phyloP scores from a whole-genome alignment of 2,797 vertebrate species.

The Anolis apletophallus region DNA sequence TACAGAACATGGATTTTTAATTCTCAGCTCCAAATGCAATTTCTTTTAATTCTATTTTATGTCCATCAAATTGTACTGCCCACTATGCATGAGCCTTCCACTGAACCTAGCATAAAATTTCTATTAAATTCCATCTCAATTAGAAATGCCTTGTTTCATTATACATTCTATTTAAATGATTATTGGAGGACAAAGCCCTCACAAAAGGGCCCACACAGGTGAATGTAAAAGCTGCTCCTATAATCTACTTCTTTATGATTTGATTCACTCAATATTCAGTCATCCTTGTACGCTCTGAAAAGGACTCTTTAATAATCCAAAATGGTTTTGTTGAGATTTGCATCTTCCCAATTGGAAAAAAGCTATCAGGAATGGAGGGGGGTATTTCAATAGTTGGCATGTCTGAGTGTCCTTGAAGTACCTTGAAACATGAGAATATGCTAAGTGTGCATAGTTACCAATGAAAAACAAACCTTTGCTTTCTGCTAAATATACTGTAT shows the following conservation, averaged over 20 bases:
- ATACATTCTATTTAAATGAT: conserved; percentile 54
- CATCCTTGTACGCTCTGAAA: conserved; percentile 49
- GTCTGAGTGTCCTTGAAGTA: fast-evolving
- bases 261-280: conserved; percentile 50
- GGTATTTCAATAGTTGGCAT: neutral
- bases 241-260: conserved; percentile 48
- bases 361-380: conserved; percentile 16
- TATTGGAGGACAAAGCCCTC: conserved; percentile 44
- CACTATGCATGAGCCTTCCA: conserved; percentile 52
- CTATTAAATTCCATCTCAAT: conserved; percentile 49
- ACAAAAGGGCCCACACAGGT: conserved; percentile 24
- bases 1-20: conserved; percentile 18
- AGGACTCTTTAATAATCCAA: conserved; percentile 49
- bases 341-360: neutral
- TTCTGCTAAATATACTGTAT: neutral
- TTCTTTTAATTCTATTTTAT: conserved; percentile 38
- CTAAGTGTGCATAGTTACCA: neutral
- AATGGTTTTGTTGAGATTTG: conserved; percentile 44
- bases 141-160: conserved; percentile 49
- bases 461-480: no score
- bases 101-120: conserved; percentile 32
- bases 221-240: conserved; percentile 49
- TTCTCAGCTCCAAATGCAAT: conserved; percentile 28
- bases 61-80: neutral
- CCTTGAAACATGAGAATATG: neutral